These are phyloP conservation scores for Scortum barcoo DNA, from an alignment of 2,113 vertebrate species.

Conservation along the genomic window DNA sequence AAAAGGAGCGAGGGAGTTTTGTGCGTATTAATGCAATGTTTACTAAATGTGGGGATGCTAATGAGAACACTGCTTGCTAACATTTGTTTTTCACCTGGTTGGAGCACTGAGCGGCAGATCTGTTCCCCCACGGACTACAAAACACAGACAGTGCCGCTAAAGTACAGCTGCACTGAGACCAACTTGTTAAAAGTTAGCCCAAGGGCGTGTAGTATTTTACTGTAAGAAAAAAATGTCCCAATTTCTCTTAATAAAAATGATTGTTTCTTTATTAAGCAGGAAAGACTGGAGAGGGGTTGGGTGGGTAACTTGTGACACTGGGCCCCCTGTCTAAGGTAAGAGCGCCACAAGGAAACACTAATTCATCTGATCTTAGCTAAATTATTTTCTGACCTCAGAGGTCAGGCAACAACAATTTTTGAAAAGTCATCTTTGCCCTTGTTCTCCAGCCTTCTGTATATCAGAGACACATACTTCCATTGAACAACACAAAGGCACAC, in stretches of 20 bases:
- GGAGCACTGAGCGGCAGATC: constrained; percentile 1
- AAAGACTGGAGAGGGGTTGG: too few species aligned
- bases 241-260: constrained; percentile 12
- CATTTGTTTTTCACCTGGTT: constrained; percentile 32
- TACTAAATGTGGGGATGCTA: constrained; percentile 1
- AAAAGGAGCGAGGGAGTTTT: not conserved
- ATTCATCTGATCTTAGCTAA: too few species aligned
- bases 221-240: not conserved
- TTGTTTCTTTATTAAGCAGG: not conserved
- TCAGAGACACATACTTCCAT: not conserved
- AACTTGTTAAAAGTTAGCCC: constrained; percentile 31
- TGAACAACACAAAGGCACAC: not conserved
- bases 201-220: not conserved
- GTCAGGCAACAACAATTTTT: not conserved
- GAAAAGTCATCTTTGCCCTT: not conserved
- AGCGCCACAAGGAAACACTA: too few species aligned
- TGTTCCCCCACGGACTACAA: not conserved
- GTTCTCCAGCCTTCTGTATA: not conserved
- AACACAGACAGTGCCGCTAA: constrained; percentile 4
- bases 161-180: constrained; percentile 5
- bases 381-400: too few species aligned
- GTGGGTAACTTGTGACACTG: not conserved
- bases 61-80: not conserved
- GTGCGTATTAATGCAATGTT: constrained; percentile 8
- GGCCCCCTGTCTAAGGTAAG: not conserved